Conservation (phyloP, 2,888 invertebrate genomes). For the Pomacea canaliculata region DNA sequence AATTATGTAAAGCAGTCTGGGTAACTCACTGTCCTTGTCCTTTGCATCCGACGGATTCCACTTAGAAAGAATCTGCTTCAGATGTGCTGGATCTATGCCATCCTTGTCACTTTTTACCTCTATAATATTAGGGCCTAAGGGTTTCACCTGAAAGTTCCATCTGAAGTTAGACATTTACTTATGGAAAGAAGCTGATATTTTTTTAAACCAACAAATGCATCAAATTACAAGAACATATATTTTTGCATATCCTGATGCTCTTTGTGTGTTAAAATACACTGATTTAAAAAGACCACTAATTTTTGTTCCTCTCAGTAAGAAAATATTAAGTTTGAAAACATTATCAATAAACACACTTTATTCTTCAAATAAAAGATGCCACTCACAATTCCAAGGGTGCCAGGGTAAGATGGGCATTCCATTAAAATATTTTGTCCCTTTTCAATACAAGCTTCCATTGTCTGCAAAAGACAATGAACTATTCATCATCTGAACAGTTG, state of each 20-base stretch:
- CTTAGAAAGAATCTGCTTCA: conserved; percentile 74
- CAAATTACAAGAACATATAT: no score
- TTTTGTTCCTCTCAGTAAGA: not conserved
- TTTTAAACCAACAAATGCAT: no score
- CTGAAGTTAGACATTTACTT: not conserved
- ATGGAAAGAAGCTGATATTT: not conserved
- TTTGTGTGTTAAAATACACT: no score
- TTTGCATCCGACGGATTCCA: conserved; percentile 69
- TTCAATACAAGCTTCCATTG: conserved; percentile 80
- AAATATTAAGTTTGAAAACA: not conserved
- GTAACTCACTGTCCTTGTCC: conserved; percentile 75
- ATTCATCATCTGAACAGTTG: no score
- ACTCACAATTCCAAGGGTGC: conserved; percentile 72
- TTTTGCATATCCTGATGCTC: no score
- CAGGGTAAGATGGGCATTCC: conserved; percentile 81
- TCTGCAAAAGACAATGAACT: conserved; percentile 55
- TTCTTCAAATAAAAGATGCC: no score
- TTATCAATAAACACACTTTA: no score
- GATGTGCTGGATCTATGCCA: conserved; percentile 77
- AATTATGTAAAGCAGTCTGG: conserved; percentile 80
- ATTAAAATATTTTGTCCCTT: conserved; percentile 80
- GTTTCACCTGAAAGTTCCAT: conserved; percentile 75
- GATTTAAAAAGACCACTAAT: not conserved
- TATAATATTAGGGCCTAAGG: conserved; percentile 77
- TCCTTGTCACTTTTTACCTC: conserved; percentile 79